Percentiles rank a stretch among this genome's conserved stretches.
Evolutionary conservation across 1,140 invertebrate species (phyloP).

Genomic region (Heliconius nattereri): DNA sequence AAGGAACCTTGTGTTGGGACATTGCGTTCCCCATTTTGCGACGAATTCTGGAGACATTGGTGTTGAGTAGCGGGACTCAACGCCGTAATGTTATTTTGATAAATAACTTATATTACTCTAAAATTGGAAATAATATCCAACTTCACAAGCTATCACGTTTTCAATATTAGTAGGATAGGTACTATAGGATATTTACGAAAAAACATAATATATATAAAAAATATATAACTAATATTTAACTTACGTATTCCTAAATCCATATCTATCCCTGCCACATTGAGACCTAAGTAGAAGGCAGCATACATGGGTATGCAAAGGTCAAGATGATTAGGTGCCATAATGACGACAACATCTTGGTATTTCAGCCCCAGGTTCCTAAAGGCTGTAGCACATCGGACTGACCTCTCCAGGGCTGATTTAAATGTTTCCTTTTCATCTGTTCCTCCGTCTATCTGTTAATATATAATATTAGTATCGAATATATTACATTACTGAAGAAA

Average conservation of each 20-base stretch:
- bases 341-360: slow-evolving; percentile 65
- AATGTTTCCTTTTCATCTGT: slow-evolving; percentile 71
- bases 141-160: too few species aligned
- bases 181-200: too few species aligned
- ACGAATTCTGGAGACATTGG: too few species aligned
- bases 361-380: slow-evolving; percentile 68
- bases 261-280: slow-evolving; percentile 51
- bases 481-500: too few species aligned
- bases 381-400: slow-evolving; percentile 52
- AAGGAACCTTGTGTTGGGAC: too few species aligned
- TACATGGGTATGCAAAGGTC: slow-evolving; percentile 65
- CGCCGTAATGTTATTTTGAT: too few species aligned
- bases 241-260: slow-evolving; percentile 48
- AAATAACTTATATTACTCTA: too few species aligned
- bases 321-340: slow-evolving; percentile 66
- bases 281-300: slow-evolving; percentile 35
- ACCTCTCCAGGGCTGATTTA: slow-evolving; percentile 54
- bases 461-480: not conserved
- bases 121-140: too few species aligned
- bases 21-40: too few species aligned
- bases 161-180: too few species aligned
- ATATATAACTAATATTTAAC: slow-evolving; percentile 24
- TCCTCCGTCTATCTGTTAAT: slow-evolving; percentile 70
- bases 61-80: too few species aligned
- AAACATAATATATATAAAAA: too few species aligned